A percentile compares a stretch with the other conserved stretches of the same genome.
Evolutionary conservation across 2,888 invertebrate species (phyloP).

Genomic region (Drosophila falleni): DNA sequence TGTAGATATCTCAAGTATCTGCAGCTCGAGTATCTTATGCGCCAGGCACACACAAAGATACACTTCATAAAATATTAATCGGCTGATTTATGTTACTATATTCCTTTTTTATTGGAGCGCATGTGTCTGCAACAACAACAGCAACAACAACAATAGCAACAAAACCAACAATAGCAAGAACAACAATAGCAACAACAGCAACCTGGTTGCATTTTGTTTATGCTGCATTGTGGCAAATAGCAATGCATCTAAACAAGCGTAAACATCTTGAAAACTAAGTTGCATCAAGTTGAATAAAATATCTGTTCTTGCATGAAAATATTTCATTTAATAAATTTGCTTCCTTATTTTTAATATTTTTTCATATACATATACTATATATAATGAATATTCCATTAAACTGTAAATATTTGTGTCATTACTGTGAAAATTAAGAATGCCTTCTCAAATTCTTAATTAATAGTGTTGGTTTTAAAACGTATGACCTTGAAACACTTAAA

Average conservation of each 20-base stretch:
- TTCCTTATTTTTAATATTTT: no score
- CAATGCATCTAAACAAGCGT: slow-evolving; percentile 57
- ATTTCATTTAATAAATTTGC: no score
- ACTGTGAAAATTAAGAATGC: no score
- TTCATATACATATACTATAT: no score
- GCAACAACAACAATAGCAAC: slow-evolving; percentile 10
- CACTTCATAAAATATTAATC: slow-evolving; percentile 82
- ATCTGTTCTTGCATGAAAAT: neutral
- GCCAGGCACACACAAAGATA: slow-evolving; percentile 55
- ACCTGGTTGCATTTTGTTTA: slow-evolving; percentile 48
- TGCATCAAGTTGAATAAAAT: slow-evolving; percentile 3
- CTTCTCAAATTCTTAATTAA: no score
- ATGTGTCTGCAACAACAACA: slow-evolving; percentile 46
- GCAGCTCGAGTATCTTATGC: slow-evolving; percentile 41
- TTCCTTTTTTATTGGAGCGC: slow-evolving; percentile 73
- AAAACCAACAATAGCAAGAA: no score
- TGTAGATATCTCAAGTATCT: slow-evolving; percentile 29
- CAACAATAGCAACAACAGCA: slow-evolving; percentile 11
- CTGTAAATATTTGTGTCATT: no score
- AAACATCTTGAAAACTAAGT: slow-evolving; percentile 43
- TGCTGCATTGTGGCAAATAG: slow-evolving; percentile 54
- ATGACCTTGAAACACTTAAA: no score
- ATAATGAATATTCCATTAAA: no score
- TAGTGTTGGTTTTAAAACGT: no score
- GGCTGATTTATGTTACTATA: slow-evolving; percentile 80